These are phyloP conservation scores for Troides helena DNA, from an alignment of 2,888 invertebrate species.

Conservation along the genomic window DNA sequence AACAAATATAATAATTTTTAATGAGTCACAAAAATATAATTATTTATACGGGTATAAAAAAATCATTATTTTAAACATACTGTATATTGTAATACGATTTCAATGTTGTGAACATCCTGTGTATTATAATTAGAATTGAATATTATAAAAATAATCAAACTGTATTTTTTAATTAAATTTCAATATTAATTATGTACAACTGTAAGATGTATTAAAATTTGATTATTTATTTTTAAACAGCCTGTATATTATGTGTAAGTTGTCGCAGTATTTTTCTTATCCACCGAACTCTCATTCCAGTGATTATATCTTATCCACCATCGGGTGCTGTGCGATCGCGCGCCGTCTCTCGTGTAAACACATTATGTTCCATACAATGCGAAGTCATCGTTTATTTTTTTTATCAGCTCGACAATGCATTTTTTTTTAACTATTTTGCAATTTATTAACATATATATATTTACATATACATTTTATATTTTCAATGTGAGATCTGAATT, in stretches of 20 bases:
- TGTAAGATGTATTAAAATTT: too few relatives aligned
- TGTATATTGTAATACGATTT: too few relatives aligned
- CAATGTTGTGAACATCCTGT: too few relatives aligned
- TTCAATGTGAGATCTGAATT: conserved; percentile 62
- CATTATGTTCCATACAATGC: background rate
- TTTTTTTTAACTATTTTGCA: conserved; percentile 55
- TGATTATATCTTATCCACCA: conserved; percentile 11
- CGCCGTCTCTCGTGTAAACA: background rate
- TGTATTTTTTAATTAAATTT: background rate
- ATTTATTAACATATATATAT: conserved; percentile 40
- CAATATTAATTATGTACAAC: background rate
- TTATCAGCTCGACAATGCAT: conserved; percentile 61
- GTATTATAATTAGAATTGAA: too few relatives aligned
- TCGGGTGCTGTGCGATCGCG: conserved; percentile 51
- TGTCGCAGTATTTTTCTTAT: conserved; percentile 52
- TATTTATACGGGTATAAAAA: conserved; percentile 42
- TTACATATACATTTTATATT: conserved; percentile 46
- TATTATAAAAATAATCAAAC: too few relatives aligned
- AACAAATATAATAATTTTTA: background rate
- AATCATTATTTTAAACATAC: too few relatives aligned
- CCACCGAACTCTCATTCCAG: conserved; percentile 60
- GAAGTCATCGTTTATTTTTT: too few relatives aligned
- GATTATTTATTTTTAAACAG: background rate
- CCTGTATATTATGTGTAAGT: background rate
- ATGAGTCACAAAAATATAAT: conserved; percentile 43